These are phyloP conservation scores for Drosophila sp. DNA, from an alignment of 1,140 invertebrate species.

Conservation along the genomic window DNA sequence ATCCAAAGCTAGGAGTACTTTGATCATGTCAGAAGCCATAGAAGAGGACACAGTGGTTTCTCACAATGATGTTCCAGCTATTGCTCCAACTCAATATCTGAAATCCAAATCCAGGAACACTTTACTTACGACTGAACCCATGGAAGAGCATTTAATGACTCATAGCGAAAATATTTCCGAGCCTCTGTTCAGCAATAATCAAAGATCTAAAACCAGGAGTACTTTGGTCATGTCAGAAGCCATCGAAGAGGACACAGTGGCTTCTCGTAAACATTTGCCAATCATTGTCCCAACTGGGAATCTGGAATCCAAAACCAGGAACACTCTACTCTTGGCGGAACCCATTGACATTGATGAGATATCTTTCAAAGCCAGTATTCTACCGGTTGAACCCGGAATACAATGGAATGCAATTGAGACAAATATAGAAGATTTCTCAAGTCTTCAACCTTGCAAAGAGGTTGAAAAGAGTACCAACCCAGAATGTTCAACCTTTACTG, in stretches of 20 bases:
- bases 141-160: not conserved
- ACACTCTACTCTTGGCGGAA: too few species aligned
- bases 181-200: not conserved
- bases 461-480: too few species aligned
- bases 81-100: not conserved
- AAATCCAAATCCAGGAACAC: slow-evolving; percentile 14
- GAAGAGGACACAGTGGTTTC: not conserved
- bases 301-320: too few species aligned
- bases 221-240: slow-evolving; percentile 9
- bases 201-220: not conserved
- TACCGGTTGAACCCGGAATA: not conserved
- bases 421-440: slow-evolving; percentile 3
- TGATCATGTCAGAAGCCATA: slow-evolving; percentile 14
- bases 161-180: not conserved
- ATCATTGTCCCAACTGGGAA: too few species aligned
- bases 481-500: too few species aligned
- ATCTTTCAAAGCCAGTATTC: not conserved
- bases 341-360: too few species aligned
- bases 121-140: not conserved
- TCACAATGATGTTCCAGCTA: not conserved
- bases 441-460: not conserved
- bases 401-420: too few species aligned
- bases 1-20: slow-evolving; percentile 4
- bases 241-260: slow-evolving; percentile 8
- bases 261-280: too few species aligned